Evolutionary conservation across 2,888 invertebrate species (phyloP).

Genomic region (Seira sanloemensis): DNA sequence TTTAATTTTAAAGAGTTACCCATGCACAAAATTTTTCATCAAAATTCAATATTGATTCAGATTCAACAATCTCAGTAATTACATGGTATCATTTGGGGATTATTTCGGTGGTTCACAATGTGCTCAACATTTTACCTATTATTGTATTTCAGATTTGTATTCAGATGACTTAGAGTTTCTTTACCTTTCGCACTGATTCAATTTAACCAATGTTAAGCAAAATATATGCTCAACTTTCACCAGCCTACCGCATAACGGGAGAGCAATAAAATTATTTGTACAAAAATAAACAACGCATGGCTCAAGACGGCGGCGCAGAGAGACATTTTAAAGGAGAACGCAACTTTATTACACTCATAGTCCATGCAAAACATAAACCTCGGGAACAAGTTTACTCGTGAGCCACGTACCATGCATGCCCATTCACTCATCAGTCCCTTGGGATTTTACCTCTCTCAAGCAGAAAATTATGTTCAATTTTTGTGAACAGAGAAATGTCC

Average conservation of each 20-base stretch:
- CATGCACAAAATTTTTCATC: too few species aligned
- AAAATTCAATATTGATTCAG: too few species aligned
- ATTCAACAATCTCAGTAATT: too few species aligned
- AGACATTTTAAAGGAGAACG: not conserved
- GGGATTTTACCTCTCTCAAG: constrained; percentile 38
- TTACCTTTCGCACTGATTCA: not conserved
- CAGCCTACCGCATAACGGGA: not conserved
- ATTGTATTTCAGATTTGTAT: too few species aligned
- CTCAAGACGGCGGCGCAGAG: too few species aligned
- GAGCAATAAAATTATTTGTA: not conserved
- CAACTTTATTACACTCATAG: not conserved
- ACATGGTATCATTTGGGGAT: too few species aligned
- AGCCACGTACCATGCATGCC: not conserved
- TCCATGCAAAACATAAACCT: not conserved
- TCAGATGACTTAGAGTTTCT: too few species aligned
- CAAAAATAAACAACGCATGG: too few species aligned
- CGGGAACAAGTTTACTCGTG: not conserved
- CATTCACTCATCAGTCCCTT: constrained; percentile 25
- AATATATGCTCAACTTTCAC: not conserved
- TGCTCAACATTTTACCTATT: too few species aligned
- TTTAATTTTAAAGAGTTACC: too few species aligned
- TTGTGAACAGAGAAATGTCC: constrained; percentile 21
- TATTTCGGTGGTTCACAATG: too few species aligned
- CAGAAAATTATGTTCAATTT: constrained; percentile 69
- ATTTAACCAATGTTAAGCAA: too few species aligned